Evolutionary conservation across 2,797 vertebrate species (phyloP).

Genomic region (Sphenopsis melanotis): DNA sequence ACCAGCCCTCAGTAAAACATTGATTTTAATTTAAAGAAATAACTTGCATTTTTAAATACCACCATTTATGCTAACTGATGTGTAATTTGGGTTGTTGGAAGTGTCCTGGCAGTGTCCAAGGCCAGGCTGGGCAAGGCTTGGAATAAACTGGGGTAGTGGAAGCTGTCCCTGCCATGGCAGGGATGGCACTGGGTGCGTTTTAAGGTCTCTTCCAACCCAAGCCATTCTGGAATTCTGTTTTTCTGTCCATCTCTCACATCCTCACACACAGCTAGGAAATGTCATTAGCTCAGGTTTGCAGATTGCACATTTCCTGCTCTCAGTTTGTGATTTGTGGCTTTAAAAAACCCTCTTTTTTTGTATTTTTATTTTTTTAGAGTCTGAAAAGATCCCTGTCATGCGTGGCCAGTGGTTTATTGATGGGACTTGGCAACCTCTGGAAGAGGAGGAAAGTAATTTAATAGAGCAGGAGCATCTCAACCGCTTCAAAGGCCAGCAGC

Average conservation of each 20-base stretch:
- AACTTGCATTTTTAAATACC: background rate
- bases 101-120: background rate
- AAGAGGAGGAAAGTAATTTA: conserved; percentile 94
- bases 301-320: background rate
- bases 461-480: conserved; percentile 92
- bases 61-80: background rate
- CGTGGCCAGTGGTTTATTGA: conserved; percentile 98
- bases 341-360: background rate
- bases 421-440: conserved; percentile 93
- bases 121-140: background rate
- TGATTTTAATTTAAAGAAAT: background rate
- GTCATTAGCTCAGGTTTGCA: background rate
- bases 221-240: background rate
- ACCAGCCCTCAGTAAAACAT: background rate
- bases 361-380: conserved; percentile 74
- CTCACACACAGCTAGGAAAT: background rate
- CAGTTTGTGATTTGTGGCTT: background rate
- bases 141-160: rapidly evolving
- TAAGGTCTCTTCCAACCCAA: background rate
- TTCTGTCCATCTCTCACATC: background rate
- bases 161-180: background rate
- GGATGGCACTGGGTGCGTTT: background rate
- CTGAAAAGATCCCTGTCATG: conserved; percentile 95
- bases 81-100: background rate
- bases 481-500: conserved; percentile 89